Conservation (phyloP, 2,888 invertebrate genomes). For the Endotricha flammealis region DNA sequence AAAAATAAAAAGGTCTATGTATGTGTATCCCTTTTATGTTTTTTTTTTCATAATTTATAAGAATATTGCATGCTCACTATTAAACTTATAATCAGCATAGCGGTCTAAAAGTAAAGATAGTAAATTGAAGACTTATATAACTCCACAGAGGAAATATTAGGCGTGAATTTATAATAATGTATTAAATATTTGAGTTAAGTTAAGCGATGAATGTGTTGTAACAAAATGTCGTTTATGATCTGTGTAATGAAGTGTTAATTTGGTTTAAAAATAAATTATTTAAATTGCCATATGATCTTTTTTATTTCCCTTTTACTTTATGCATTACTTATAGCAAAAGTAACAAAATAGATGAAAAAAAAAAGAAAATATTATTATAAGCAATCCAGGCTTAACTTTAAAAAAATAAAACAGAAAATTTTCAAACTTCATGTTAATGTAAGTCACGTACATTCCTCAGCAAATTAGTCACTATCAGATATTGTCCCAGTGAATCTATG, state of each 20-base stretch:
- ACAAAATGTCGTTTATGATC: constrained; percentile 47
- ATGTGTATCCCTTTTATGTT: no score
- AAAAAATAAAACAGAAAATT: no score
- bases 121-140: no score
- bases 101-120: no score
- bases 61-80: no score
- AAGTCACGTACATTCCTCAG: constrained; percentile 6
- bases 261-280: constrained; percentile 65
- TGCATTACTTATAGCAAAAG: no score
- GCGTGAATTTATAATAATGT: constrained; percentile 25
- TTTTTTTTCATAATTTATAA: no score
- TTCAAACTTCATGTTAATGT: not conserved
- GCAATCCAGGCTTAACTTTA: no score
- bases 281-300: constrained; percentile 25
- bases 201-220: constrained; percentile 60
- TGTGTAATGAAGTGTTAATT: constrained; percentile 68
- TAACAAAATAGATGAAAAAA: no score
- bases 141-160: constrained; percentile 16
- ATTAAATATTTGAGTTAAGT: constrained; percentile 21
- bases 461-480: constrained; percentile 5
- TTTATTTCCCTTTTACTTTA: constrained; percentile 8
- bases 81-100: no score
- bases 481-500: constrained; percentile 5
- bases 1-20: no score
- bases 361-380: no score